These are phyloP conservation scores for Prionailurus bengalensis DNA, from an alignment of 2,113 vertebrate genomes.

Conservation along the genomic window DNA sequence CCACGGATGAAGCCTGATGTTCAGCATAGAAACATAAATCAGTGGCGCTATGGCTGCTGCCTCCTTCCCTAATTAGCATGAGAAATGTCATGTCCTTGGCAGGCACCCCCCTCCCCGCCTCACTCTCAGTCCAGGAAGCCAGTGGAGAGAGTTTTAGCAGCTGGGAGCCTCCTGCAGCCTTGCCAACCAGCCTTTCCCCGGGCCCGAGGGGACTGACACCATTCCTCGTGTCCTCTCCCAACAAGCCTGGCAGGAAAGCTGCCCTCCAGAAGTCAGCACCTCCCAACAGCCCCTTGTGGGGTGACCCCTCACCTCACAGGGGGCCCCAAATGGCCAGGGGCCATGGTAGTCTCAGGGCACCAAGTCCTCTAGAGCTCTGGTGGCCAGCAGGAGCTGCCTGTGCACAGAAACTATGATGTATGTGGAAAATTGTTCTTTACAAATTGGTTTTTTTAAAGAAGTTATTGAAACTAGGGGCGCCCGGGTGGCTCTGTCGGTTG, in stretches of 20 bases:
- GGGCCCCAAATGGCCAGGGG: neutral
- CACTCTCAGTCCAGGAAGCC: neutral
- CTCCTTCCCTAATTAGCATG: slow-evolving; percentile 25
- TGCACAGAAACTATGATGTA: neutral
- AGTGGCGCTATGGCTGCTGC: neutral
- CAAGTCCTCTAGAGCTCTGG: neutral
- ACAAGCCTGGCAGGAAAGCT: neutral
- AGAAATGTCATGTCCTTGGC: slow-evolving; percentile 50
- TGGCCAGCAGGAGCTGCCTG: neutral
- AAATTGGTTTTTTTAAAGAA: neutral
- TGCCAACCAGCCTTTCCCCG: slow-evolving; percentile 7
- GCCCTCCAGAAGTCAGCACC: neutral
- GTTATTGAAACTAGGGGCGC: neutral
- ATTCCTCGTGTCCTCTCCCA: neutral
- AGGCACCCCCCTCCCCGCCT: neutral
- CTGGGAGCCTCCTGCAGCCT: neutral
- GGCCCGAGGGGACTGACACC: neutral
- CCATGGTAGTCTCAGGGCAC: neutral
- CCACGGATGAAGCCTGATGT: neutral
- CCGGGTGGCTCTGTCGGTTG: neutral
- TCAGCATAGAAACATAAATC: neutral
- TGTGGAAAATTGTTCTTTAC: neutral
- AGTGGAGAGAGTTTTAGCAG: slow-evolving; percentile 34
- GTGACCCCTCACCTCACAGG: neutral
- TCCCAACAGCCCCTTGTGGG: neutral